Evolutionary conservation across 2,113 vertebrate species (phyloP).

Genomic region (Protomyctophum bolini): DNA sequence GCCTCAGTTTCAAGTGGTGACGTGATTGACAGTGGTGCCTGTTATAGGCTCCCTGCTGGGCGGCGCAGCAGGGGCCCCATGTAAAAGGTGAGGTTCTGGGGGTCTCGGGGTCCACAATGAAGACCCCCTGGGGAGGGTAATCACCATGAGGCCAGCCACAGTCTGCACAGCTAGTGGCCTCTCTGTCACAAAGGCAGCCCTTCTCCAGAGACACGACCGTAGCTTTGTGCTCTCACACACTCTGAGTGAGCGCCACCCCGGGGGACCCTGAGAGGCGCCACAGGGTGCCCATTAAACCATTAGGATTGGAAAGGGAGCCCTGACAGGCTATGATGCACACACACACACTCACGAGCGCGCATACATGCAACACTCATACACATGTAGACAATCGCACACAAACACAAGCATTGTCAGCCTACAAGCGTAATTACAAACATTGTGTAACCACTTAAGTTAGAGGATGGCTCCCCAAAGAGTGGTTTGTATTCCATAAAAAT

Average conservation of each 20-base stretch:
- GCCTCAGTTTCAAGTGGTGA: slow-evolving; percentile 13
- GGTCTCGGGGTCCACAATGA: slow-evolving; percentile 71
- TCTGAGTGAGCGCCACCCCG: slow-evolving; percentile 68
- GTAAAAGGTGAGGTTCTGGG: slow-evolving; percentile 78
- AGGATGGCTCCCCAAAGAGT: no score
- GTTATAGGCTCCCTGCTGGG: slow-evolving; percentile 56
- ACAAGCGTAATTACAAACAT: slow-evolving; percentile 26
- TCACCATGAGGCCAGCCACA: slow-evolving; percentile 78
- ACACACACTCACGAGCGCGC: slow-evolving; percentile 4
- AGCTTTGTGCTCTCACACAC: slow-evolving; percentile 70
- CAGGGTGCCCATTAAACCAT: slow-evolving; percentile 81
- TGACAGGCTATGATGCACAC: slow-evolving; percentile 59
- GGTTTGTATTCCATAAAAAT: no score
- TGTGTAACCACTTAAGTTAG: no score
- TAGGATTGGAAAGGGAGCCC: slow-evolving; percentile 68
- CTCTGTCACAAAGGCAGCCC: slow-evolving; percentile 68
- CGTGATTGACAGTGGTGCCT: slow-evolving; percentile 68
- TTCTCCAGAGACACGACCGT: slow-evolving; percentile 68
- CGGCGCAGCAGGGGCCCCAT: slow-evolving; percentile 61
- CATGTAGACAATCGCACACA: slow-evolving; percentile 31
- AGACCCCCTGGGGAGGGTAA: slow-evolving; percentile 75
- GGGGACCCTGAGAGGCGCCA: slow-evolving; percentile 74
- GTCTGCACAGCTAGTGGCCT: slow-evolving; percentile 69
- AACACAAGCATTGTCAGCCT: slow-evolving; percentile 29
- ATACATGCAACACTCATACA: slow-evolving; percentile 25